phyloP scores from a whole-genome alignment of 2,797 vertebrate species.

The Podarcis lilfordi region DNA sequence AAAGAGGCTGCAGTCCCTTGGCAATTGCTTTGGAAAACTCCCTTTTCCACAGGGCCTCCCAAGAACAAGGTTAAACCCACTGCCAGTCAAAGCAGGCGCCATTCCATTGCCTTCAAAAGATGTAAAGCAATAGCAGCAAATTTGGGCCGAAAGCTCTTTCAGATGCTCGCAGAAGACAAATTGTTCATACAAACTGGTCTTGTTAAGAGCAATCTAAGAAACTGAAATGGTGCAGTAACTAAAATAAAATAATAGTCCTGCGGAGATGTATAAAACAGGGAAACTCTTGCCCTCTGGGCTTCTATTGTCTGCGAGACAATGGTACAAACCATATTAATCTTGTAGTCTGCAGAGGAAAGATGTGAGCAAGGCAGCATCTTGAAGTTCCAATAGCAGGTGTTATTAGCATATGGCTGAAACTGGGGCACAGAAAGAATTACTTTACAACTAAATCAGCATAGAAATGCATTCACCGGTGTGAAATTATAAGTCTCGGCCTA shows the following conservation, averaged over 20 bases:
- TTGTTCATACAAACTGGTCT: neutral
- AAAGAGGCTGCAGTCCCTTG: neutral
- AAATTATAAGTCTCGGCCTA: constrained; percentile 48
- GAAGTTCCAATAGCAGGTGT: constrained; percentile 63
- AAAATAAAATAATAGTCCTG: constrained; percentile 26
- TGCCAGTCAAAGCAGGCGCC: neutral
- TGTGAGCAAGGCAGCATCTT: constrained; percentile 44
- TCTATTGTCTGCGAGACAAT: constrained; percentile 39
- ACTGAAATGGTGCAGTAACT: neutral
- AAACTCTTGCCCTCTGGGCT: constrained; percentile 64
- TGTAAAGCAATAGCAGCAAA: neutral
- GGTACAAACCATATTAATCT: constrained; percentile 2
- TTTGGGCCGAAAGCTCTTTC: neutral
- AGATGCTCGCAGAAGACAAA: neutral
- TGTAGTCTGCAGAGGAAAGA: neutral
- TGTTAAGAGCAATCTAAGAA: neutral
- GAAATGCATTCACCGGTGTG: constrained; percentile 40
- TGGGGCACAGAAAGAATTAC: constrained; percentile 61
- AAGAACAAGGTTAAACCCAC: constrained; percentile 4
- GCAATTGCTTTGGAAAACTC: neutral
- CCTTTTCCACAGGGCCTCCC: neutral
- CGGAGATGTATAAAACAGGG: constrained; percentile 1
- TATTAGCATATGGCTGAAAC: constrained; percentile 72
- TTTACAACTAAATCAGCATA: constrained; percentile 64
- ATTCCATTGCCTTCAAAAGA: neutral